phyloP scores from a whole-genome alignment of 35 echinoderm and acorn worm species.

The Lytechinus variegatus region DNA sequence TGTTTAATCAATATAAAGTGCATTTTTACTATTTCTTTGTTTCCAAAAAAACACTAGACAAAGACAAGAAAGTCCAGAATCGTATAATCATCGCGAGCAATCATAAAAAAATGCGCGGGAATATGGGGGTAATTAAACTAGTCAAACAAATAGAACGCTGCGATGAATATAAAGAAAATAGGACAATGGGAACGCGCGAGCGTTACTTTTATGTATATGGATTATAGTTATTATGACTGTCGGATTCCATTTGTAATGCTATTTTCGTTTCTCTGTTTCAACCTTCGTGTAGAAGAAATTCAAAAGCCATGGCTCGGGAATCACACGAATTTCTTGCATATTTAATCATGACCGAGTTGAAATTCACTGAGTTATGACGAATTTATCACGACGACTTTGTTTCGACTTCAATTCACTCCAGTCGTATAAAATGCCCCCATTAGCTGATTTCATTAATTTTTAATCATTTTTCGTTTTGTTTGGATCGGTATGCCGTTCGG shows the following conservation, averaged over 20 bases:
- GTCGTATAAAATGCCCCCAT: neutral
- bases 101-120: too few relatives aligned
- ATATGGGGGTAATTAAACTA: too few relatives aligned
- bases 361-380: constrained; percentile 35
- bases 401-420: neutral
- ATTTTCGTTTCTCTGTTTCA: neutral
- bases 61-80: too few relatives aligned
- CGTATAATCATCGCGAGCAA: too few relatives aligned
- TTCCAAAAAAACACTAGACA: too few relatives aligned
- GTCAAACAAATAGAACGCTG: too few relatives aligned
- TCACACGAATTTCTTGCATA: constrained; percentile 7
- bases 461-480: constrained; percentile 21
- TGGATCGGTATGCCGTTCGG: neutral
- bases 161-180: neutral
- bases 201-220: neutral
- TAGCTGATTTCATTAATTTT: constrained; percentile 44
- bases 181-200: neutral
- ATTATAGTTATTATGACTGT: constrained; percentile 5
- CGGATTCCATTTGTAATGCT: neutral
- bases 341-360: constrained; percentile 22
- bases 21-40: too few relatives aligned
- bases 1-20: too few relatives aligned
- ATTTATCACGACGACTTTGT: constrained; percentile 37
- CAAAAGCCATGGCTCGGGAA: neutral
- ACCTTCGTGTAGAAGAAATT: neutral